Base-by-base conservation (phyloP, 2,797 vertebrate species). In the Hoplostethus mediterraneus region DNA sequence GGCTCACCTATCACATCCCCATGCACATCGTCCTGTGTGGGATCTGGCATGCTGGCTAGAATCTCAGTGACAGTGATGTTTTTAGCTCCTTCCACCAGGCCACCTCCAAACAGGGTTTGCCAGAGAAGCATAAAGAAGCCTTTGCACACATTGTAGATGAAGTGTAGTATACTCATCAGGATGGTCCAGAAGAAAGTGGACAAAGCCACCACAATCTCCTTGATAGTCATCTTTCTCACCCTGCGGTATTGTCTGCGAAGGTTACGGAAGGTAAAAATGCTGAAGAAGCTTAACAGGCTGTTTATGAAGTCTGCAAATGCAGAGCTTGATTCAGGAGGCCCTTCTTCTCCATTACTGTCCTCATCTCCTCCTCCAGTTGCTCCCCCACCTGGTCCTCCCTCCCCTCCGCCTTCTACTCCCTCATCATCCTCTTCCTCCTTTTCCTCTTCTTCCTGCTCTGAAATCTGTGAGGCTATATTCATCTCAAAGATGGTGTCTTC, bases 401-500 rank as follows among this genome's bases (percentile, higher is more conserved):
- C 91, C 31, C 70, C 82, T 3, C 63, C 91, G 38, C 78, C 86
- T 87, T 96, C 88, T 0, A 87, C 80, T 21, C 36, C 66, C 56
- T 95, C 95, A 0, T 89, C 92, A 0, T 97, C 95, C 0, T 95
- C 94, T 9, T 94, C 95, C 2, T 93, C 94, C 9, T 90, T 95
- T 0, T 93, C 96, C 45, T 95, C 95, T 30, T 95, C 97, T 5
- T 97, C 97, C 64, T 97, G 94, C 92, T 99, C 97, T 0, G 97
- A 98, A 87, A 99, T 97, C 79, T 97, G 95, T 0, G 97, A 95
- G 0, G 98, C 98, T 14, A 99, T 98, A 68, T 99, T 98, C 98
- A 99, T 99, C 94, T 99, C 98, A 85, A 99, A 99, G 88, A 99
- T 99, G 82, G 98, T 99, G 94, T 99, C 98, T 90, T 99, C 98